phyloP scores from a whole-genome alignment of 2,888 invertebrate species.

The Phorcus lineatus region DNA sequence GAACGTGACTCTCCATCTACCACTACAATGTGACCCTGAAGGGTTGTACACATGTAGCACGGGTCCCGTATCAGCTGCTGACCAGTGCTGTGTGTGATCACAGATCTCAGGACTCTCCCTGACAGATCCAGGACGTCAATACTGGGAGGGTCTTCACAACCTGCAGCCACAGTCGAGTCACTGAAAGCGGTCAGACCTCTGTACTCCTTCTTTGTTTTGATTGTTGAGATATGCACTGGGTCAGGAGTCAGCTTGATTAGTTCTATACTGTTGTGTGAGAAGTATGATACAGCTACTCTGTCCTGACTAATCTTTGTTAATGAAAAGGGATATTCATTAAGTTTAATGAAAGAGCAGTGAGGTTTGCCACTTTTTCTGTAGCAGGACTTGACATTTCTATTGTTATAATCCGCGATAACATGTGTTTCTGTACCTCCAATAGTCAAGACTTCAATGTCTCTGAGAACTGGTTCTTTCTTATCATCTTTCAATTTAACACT shows the following conservation, averaged over 20 bases:
- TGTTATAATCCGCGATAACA: neutral
- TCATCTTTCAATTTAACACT: neutral
- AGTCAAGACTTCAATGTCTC: neutral
- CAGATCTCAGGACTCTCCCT: neutral
- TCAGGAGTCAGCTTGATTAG: neutral
- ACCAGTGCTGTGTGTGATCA: neutral
- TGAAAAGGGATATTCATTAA: neutral
- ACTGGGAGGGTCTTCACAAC: neutral
- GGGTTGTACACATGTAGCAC: neutral
- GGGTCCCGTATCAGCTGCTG: neutral
- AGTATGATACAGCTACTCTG: neutral
- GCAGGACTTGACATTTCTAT: neutral
- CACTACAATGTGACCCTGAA: neutral
- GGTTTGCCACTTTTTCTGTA: neutral
- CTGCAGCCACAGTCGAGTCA: neutral
- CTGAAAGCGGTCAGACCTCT: neutral
- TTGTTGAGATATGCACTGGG: neutral
- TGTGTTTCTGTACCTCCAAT: neutral
- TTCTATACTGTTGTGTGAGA: neutral
- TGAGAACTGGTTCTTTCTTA: neutral
- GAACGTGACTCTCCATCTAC: neutral
- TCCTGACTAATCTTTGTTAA: neutral
- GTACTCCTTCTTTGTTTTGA: constrained; percentile 2
- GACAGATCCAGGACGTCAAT: neutral
- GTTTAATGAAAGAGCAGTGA: neutral